Evolutionary conservation across 2,888 invertebrate genomes (phyloP).

Genomic region (Hanleya hanleyi): DNA sequence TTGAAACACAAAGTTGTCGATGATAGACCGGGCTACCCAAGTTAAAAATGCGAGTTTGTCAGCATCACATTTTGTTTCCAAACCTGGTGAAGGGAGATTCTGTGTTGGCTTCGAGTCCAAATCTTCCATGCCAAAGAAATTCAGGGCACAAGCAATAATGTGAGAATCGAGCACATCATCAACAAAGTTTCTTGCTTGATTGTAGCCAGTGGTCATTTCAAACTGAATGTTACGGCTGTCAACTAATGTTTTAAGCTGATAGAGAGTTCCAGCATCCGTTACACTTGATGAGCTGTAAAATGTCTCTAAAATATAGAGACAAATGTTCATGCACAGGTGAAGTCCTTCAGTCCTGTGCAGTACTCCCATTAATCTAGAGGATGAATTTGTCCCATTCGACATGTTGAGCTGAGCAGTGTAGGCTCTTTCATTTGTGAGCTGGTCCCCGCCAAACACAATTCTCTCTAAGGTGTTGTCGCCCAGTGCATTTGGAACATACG

Average conservation of each 20-base stretch:
- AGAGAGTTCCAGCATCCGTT: background rate
- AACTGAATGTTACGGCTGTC: background rate
- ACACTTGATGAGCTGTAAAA: background rate
- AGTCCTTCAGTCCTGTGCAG: conserved; percentile 35
- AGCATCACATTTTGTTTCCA: no score
- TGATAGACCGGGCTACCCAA: no score
- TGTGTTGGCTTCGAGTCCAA: background rate
- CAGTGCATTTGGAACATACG: background rate
- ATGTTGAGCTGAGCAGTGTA: conserved; percentile 28
- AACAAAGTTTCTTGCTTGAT: background rate
- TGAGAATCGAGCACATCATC: conserved; percentile 5
- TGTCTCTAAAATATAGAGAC: background rate
- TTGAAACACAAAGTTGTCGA: no score
- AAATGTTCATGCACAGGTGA: conserved; percentile 29
- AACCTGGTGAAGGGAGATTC: background rate
- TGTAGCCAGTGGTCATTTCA: conserved; percentile 1
- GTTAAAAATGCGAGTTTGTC: no score
- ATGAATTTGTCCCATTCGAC: conserved; percentile 17
- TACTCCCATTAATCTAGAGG: conserved; percentile 18
- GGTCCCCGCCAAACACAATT: background rate
- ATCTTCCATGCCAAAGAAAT: background rate
- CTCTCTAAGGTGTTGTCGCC: background rate
- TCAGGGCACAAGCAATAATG: background rate
- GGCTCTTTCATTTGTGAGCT: conserved; percentile 27
- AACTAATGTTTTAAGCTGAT: background rate